A percentile compares a stretch with the other conserved stretches of the same genome.
Evolutionary conservation across 2,888 invertebrate species (phyloP).

Genomic region (Drosophila fungiperda): DNA sequence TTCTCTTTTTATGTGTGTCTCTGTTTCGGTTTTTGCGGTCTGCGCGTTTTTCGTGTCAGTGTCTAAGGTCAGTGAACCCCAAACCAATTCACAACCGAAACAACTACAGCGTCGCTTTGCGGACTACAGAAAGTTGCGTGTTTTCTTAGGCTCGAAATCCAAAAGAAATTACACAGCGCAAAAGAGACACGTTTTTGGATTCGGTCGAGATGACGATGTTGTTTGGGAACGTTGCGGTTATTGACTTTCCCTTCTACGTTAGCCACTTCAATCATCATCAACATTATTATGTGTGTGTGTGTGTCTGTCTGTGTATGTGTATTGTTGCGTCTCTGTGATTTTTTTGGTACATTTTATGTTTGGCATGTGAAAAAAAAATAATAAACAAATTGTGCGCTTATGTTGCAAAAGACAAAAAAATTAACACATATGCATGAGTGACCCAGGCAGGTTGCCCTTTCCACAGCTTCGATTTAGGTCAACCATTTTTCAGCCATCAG

Average conservation of each 20-base stretch:
- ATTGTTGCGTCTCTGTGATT: slow-evolving; percentile 26
- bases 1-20: background rate
- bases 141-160: slow-evolving; percentile 66
- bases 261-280: slow-evolving; percentile 30
- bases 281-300: background rate
- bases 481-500: background rate
- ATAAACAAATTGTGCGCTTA: slow-evolving; percentile 59
- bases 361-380: slow-evolving; percentile 5
- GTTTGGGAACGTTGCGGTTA: slow-evolving; percentile 57
- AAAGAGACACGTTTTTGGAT: slow-evolving; percentile 27
- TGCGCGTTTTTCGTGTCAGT: slow-evolving; percentile 23
- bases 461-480: background rate
- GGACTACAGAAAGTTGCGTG: slow-evolving; percentile 58
- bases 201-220: slow-evolving; percentile 4
- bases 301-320: background rate
- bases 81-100: slow-evolving; percentile 12
- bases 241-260: slow-evolving; percentile 56
- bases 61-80: slow-evolving; percentile 71
- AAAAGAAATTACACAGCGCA: slow-evolving; percentile 32
- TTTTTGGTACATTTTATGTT: slow-evolving; percentile 26
- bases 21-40: slow-evolving; percentile 1
- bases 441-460: background rate
- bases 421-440: slow-evolving; percentile 3
- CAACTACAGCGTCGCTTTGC: slow-evolving; percentile 2
- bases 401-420: slow-evolving; percentile 2